Base-by-base conservation (phyloP, 2,888 invertebrate genomes). In the Keiferia lycopersicella region DNA sequence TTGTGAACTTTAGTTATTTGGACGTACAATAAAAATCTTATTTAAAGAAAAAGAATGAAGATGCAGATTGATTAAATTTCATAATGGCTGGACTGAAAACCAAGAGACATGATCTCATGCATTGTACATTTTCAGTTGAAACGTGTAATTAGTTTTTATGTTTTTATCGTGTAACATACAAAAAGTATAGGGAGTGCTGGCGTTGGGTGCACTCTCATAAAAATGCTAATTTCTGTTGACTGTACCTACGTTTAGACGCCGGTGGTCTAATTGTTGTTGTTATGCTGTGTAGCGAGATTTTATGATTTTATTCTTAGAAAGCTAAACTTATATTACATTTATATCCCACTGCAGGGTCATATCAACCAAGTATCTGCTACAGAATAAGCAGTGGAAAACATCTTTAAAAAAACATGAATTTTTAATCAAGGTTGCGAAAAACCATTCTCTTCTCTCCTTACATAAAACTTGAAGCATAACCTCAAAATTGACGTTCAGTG, bases 221-320 rank as follows among this genome's bases (percentile, higher is more conserved):
- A 73, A 69, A 73, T 71, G 70, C 64, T 67, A 71, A 73, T 70
- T 59, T 63, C 64, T 61, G 66, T 34, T 16, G 38, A 62, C 62
- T 64, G 57, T 34, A 51, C 41, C 26, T 64, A 58, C 12, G 8
- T 41, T 41, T 41, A 41, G 14, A 41, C 41, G 8, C 41, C 41
- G 41, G 41, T 41, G 41, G 14, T 41, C 6, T 41, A 14, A 14
- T 41, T 14, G 8, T n/a, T 41, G 41, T 41, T 14, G 41, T 41
- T 41, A 4, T 41, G 39, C 39, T 41, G 41, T 41, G 41, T 41
- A n/a, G 41, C 41, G 14, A 14, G 14, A 2, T 41, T 14, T 41
- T 41, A 41, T n/a, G 41, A n/a, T 8, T 7, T 39, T 39, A 39
- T 39, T 39, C 12, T 3, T 10, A 12, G 8, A 39, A 39, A 39